phyloP scores from a whole-genome alignment of 2,797 vertebrate species.

The Babyrousa celebensis region DNA sequence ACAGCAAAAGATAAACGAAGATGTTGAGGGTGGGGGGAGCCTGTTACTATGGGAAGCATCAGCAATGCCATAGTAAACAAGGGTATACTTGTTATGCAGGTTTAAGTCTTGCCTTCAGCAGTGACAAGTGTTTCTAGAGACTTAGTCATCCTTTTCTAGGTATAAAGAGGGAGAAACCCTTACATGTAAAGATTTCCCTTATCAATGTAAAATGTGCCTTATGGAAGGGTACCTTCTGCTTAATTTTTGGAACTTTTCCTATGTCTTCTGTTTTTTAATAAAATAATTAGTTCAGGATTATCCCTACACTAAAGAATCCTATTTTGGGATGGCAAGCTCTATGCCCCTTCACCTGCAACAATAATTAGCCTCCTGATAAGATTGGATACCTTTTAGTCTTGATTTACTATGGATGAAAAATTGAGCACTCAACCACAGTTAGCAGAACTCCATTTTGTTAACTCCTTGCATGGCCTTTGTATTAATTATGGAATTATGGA shows the following conservation, averaged over 20 bases:
- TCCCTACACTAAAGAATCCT: background rate
- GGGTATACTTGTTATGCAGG: background rate
- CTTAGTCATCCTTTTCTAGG: background rate
- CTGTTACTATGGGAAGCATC: background rate
- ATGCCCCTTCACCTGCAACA: background rate
- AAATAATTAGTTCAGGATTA: background rate
- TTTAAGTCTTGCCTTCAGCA: background rate
- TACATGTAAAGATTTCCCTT: background rate
- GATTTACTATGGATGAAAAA: background rate
- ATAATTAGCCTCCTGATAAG: background rate
- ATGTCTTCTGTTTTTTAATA: background rate
- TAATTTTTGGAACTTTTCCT: background rate
- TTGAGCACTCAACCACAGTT: background rate
- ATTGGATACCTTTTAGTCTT: background rate
- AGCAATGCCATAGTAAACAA: background rate
- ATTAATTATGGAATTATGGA: background rate
- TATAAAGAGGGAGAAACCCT: background rate
- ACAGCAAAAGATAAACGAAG: background rate
- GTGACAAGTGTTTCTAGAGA: background rate
- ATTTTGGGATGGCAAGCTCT: background rate
- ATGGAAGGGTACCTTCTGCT: background rate
- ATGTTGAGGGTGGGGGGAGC: too few relatives aligned
- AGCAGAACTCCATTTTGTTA: background rate
- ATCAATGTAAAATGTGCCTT: background rate
- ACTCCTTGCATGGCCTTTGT: background rate